Conservation (phyloP, 2,888 invertebrate species). For the Papilio demoleus region DNA sequence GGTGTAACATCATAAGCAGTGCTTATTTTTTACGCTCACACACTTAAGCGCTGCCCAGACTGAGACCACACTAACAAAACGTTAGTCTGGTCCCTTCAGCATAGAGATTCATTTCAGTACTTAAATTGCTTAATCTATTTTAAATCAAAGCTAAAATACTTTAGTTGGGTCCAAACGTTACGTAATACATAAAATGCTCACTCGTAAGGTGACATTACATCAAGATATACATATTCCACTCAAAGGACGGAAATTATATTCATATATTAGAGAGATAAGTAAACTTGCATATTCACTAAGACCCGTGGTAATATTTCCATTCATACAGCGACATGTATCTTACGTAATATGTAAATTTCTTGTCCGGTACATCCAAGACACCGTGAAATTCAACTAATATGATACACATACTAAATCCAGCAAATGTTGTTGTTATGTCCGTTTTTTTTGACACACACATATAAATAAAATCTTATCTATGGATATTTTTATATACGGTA, state of each 20-base stretch:
- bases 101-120: too few species aligned
- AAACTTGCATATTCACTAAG: slow-evolving; percentile 6
- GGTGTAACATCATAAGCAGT: too few species aligned
- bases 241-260: slow-evolving; percentile 2
- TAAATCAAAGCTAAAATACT: too few species aligned
- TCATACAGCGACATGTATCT: slow-evolving; percentile 1
- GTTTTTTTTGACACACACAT: not conserved
- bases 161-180: not conserved
- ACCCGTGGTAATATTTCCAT: not conserved
- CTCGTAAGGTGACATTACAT: not conserved
- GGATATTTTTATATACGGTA: too few species aligned
- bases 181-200: not conserved
- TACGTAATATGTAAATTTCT: slow-evolving; percentile 5
- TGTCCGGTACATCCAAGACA: not conserved
- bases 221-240: not conserved
- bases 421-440: not conserved
- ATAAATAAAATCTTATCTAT: not conserved
- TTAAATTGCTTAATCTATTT: too few species aligned
- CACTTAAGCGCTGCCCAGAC: too few species aligned
- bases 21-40: too few species aligned
- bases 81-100: too few species aligned
- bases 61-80: too few species aligned
- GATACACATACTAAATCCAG: not conserved
- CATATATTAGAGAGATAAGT: slow-evolving; percentile 7
- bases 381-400: not conserved